Evolutionary conservation across 2,888 invertebrate genomes (phyloP).

Genomic region (Drosophila mulleri): DNA sequence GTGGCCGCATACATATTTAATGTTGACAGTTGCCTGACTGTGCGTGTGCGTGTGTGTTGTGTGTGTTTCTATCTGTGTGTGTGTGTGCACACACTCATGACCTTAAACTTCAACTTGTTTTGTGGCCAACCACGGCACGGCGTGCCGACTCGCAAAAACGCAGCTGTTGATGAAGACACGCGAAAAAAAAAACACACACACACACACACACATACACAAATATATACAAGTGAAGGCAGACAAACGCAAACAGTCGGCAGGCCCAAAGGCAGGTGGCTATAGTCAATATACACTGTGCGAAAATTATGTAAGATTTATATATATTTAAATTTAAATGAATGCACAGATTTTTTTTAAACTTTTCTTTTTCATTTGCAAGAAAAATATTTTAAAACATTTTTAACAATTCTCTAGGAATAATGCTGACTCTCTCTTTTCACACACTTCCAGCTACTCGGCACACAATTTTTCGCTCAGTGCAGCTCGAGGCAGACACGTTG

Average conservation of each 20-base stretch:
- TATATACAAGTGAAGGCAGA: slow-evolving; percentile 33
- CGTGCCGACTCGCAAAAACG: slow-evolving; percentile 42
- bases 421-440: background rate
- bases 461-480: slow-evolving; percentile 34
- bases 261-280: slow-evolving; percentile 41
- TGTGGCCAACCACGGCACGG: slow-evolving; percentile 36
- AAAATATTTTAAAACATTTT: background rate
- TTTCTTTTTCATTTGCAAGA: too few relatives aligned
- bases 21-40: slow-evolving; percentile 63
- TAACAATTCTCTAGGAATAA: background rate
- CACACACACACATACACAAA: background rate
- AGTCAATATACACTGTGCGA: slow-evolving; percentile 45
- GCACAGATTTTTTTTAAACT: too few relatives aligned
- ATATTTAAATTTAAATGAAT: too few relatives aligned
- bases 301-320: slow-evolving; percentile 11
- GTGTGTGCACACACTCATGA: slow-evolving; percentile 59
- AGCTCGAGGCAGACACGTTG: slow-evolving; percentile 58
- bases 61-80: slow-evolving; percentile 31
- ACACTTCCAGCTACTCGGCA: background rate
- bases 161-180: slow-evolving; percentile 65
- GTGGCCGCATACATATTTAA: slow-evolving; percentile 62
- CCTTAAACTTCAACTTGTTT: slow-evolving; percentile 78
- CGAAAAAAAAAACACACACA: slow-evolving; percentile 28
- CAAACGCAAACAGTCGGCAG: slow-evolving; percentile 68
- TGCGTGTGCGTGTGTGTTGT: slow-evolving; percentile 27